Conservation (phyloP, 2,888 invertebrate genomes). For the Linyphia triangularis region DNA sequence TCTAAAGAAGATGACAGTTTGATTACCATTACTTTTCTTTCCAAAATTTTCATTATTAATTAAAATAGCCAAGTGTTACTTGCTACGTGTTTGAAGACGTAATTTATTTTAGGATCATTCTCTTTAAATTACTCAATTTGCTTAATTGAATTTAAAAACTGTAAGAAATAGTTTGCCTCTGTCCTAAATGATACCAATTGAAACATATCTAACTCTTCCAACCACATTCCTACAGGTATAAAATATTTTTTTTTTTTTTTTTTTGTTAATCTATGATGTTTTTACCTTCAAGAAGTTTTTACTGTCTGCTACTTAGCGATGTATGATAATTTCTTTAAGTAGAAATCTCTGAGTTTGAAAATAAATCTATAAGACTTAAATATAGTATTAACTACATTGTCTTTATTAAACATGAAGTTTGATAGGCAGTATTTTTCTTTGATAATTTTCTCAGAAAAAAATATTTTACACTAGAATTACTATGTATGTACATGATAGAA, state of each 20-base stretch:
- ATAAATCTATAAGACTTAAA: slow-evolving; percentile 56
- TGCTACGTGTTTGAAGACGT: too few relatives aligned
- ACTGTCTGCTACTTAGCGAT: slow-evolving; percentile 32
- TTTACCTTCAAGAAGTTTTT: slow-evolving; percentile 6
- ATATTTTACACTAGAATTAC: slow-evolving; percentile 51
- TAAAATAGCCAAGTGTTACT: too few relatives aligned
- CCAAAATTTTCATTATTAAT: too few relatives aligned
- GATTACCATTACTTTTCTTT: too few relatives aligned
- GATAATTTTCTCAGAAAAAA: slow-evolving; percentile 51
- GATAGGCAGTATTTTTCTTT: slow-evolving; percentile 62
- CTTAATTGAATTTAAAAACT: not conserved
- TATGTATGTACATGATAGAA: slow-evolving; percentile 37
- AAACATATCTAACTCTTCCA: not conserved
- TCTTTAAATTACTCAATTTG: not conserved
- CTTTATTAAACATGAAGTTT: slow-evolving; percentile 42
- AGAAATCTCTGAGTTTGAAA: slow-evolving; percentile 57
- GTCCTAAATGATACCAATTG: not conserved
- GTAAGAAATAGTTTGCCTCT: not conserved
- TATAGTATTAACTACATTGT: slow-evolving; percentile 39
- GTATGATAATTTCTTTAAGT: slow-evolving; percentile 32
- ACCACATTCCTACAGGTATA: not conserved
- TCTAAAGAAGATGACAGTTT: too few relatives aligned
- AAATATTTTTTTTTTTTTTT: not conserved
- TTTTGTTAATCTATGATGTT: not conserved
- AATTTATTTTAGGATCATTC: too few relatives aligned